A percentile compares a stretch with the other conserved stretches of the same genome.
phyloP scores from a whole-genome alignment of 2,797 vertebrate genomes.

The Notoglanidium macrostoma region DNA sequence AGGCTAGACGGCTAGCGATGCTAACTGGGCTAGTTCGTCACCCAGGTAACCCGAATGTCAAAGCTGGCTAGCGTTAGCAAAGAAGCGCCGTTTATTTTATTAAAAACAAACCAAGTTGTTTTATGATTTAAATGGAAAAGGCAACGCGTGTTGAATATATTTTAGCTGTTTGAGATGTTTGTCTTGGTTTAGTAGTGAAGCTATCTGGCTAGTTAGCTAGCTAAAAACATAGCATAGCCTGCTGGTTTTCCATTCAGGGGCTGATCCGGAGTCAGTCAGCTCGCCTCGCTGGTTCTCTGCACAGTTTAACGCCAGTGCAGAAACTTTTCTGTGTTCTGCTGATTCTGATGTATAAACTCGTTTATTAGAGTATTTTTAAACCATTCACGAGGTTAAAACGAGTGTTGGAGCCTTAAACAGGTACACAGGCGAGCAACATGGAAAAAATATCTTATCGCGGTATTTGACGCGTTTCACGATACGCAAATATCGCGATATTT shows the following conservation, averaged over 20 bases:
- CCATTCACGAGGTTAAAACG: too few relatives aligned
- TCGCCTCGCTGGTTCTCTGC: too few relatives aligned
- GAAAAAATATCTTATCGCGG: neutral
- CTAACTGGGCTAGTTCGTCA: constrained; percentile 19
- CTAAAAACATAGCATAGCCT: neutral
- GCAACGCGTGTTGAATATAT: neutral
- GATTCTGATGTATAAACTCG: neutral
- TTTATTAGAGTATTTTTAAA: too few relatives aligned
- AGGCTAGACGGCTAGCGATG: neutral
- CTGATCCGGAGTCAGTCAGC: neutral
- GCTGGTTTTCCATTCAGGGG: neutral
- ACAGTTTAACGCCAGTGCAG: neutral
- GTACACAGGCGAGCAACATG: neutral
- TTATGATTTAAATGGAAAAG: neutral
- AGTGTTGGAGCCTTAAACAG: neutral
- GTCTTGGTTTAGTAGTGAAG: neutral
- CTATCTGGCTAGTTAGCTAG: too few relatives aligned
- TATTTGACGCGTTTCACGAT: neutral
- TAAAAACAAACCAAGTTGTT: neutral
- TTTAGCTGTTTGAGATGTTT: too few relatives aligned
- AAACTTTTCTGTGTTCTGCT: too few relatives aligned
- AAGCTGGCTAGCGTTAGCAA: neutral
- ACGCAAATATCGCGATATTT: constrained; percentile 7
- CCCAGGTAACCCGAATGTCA: constrained; percentile 14
- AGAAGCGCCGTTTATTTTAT: neutral